Base-by-base conservation (phyloP, 2,888 invertebrate species). In the Nomada hirtipes region DNA sequence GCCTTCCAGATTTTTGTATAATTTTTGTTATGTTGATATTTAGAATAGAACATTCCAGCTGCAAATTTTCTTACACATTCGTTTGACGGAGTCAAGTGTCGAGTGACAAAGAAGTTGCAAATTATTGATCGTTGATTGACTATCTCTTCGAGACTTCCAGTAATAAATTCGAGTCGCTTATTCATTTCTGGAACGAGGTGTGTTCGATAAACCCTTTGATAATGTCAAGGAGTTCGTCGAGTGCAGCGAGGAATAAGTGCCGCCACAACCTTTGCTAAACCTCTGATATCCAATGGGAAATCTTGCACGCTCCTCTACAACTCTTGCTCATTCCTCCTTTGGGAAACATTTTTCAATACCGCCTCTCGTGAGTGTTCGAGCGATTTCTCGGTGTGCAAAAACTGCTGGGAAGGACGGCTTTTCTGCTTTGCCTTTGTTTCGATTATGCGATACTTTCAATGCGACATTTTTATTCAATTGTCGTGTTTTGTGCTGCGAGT, bases 261-360 rank as follows among this genome's bases (percentile, higher is more conserved):
- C n/a, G 20, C 47, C 23, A 47, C 76, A 53, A 50, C 61, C 59
- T 70, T 72, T 61, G 18, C 80, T 70, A 71, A 82, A 65, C 47
- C 70, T 80, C 36, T 55, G 76, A 61, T 63, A 61, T 79, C 76
- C 80, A 80, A 71, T 65, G 80, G 84, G 84, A 84, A 83, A 83
- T 84, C 83, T 83, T n/a, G 67, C 61, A 60, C 68, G 69, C 57
- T 50, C 13, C 36, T 53, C 63, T 23, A 52, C 59, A 55, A 69
- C 47, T 69, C 68, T 67, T 74, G 77, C 69, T 71, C 57, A 57
- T 71, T 64, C 36, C 52, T 55, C 76, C 76, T 26, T 52, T 42
- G 83, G 74, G 80, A 60, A 60, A 77, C 64, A 83, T 83, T 74
- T 84, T 84, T 83, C 83, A 80, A 71, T 72, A 57, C 47, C 67